These are phyloP conservation scores for Petrocephalus zakoni DNA, from an alignment of 2,113 vertebrate species.

Conservation along the genomic window DNA sequence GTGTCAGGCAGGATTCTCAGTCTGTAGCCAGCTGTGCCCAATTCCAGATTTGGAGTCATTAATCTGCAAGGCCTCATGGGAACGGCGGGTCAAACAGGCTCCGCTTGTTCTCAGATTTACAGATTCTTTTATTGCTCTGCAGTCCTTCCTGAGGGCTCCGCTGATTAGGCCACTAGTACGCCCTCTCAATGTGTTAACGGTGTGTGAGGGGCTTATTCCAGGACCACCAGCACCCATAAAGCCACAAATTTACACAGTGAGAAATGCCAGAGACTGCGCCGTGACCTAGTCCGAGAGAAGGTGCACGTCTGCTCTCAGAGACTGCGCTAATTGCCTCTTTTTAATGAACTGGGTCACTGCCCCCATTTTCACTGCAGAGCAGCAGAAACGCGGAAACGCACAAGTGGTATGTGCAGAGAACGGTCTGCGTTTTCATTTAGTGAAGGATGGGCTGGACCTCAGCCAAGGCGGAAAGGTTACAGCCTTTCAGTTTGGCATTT, in stretches of 20 bases:
- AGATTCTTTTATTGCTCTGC: slow-evolving; percentile 4
- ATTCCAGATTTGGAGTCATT: not conserved
- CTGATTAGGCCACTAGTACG: not conserved
- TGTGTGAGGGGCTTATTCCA: not conserved
- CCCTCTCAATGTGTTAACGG: not conserved
- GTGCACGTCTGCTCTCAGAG: not conserved
- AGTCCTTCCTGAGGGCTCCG: not conserved
- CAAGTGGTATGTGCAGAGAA: not conserved
- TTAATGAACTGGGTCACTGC: not conserved
- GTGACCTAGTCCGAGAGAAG: not conserved
- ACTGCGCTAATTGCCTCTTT: not conserved
- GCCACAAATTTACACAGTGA: not conserved
- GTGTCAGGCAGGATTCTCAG: not conserved
- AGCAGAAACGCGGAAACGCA: not conserved
- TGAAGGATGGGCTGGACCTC: not conserved
- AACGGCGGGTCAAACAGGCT: not conserved
- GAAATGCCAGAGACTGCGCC: not conserved
- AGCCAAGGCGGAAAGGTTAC: slow-evolving; percentile 10
- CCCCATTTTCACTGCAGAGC: not conserved
- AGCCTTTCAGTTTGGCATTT: not conserved
- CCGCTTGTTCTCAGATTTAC: slow-evolving; percentile 14
- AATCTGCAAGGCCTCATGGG: not conserved
- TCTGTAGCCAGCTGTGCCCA: not conserved
- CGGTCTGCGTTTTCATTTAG: not conserved
- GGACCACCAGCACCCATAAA: slow-evolving; percentile 3